phyloP scores from a whole-genome alignment of 2,888 invertebrate genomes.

The Caenorhabditis sp. region DNA sequence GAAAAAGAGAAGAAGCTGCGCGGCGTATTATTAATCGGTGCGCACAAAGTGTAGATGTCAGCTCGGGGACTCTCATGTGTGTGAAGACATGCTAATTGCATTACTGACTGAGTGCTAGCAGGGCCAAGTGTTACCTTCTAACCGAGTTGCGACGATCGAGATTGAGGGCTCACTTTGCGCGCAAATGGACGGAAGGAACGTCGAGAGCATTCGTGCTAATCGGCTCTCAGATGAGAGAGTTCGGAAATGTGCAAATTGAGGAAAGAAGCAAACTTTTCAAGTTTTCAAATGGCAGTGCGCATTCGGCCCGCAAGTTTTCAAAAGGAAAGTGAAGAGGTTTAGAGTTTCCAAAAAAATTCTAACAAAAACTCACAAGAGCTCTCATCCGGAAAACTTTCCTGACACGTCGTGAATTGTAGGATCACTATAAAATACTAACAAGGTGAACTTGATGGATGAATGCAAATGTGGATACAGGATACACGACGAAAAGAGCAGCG shows the following conservation, averaged over 20 bases:
- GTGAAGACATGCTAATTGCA: slow-evolving; percentile 51
- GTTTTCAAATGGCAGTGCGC: slow-evolving; percentile 10
- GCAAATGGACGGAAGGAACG: slow-evolving; percentile 51
- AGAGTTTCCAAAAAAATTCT: slow-evolving; percentile 21
- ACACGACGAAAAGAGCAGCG: slow-evolving; percentile 28
- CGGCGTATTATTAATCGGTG: slow-evolving; percentile 51
- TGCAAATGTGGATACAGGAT: slow-evolving; percentile 22
- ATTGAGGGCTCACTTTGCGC: slow-evolving; percentile 41
- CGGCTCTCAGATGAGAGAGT: slow-evolving; percentile 4
- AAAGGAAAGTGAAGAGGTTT: too few species aligned
- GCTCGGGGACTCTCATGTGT: slow-evolving; percentile 11
- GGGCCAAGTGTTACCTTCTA: slow-evolving; percentile 35
- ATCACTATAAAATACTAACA: slow-evolving; percentile 15
- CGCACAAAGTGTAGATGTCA: slow-evolving; percentile 51
- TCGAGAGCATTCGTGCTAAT: slow-evolving; percentile 29
- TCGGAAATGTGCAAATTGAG: slow-evolving; percentile 21
- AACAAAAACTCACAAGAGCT: slow-evolving; percentile 27
- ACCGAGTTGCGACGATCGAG: slow-evolving; percentile 28
- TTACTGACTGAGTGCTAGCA: slow-evolving; percentile 49
- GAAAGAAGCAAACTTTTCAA: background rate
- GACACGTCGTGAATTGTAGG: slow-evolving; percentile 9
- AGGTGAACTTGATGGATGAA: slow-evolving; percentile 48
- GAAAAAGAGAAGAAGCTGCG: slow-evolving; percentile 14
- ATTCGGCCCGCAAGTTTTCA: too few species aligned
- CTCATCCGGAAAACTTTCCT: slow-evolving; percentile 51